Base-by-base conservation (phyloP, 2,888 invertebrate genomes). In the Amiota communis region DNA sequence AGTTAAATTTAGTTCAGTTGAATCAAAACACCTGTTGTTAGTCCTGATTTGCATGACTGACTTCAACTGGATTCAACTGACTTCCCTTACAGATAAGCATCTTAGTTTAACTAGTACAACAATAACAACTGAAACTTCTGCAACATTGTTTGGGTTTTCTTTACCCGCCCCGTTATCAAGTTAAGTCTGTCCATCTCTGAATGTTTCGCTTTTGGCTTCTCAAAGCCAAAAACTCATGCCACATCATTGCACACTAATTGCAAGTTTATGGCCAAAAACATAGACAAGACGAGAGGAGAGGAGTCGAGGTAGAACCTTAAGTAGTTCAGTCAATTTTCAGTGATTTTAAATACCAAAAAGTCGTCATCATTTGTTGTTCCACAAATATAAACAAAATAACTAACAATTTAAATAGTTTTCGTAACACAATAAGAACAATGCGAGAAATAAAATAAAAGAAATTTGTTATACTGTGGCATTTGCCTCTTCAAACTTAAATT, bases 191-290 rank as follows among this genome's bases (percentile, higher is more conserved):
- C n/a, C n/a, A n/a, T n/a, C n/a, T n/a, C n/a, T n/a, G n/a, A n/a
- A n/a, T n/a, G n/a, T n/a, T n/a, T n/a, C n/a, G n/a, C n/a, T n/a
- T n/a, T 23, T 23, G 1, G 3, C 23, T 23, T 23, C 23, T 23
- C 23, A 23, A 23, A 23, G 23, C 23, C 23, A 23, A 23, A 23
- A 23, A 23, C 23, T 23, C 46, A 46, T 63, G 10, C 63, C 63
- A 63, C 63, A 63, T 63, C 36, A 63, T 63, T 63, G 63, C 63
- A 63, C 63, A 63, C 63, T 46, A 63, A 63, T 63, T 63, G 13
- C 63, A 63, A 63, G 36, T 63, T 63, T 46, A 63, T 63, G 17
- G 46, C 63, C 46, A 63, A 63, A 63, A 36, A 23, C 63, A 3
- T 36, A 63, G 36, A 36, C 23, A 63, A 63, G 4, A 6, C 23